Percentiles rank a stretch among this genome's conserved stretches.
phyloP scores from a whole-genome alignment of 2,888 invertebrate species.

The Megalurothrips usitatus region DNA sequence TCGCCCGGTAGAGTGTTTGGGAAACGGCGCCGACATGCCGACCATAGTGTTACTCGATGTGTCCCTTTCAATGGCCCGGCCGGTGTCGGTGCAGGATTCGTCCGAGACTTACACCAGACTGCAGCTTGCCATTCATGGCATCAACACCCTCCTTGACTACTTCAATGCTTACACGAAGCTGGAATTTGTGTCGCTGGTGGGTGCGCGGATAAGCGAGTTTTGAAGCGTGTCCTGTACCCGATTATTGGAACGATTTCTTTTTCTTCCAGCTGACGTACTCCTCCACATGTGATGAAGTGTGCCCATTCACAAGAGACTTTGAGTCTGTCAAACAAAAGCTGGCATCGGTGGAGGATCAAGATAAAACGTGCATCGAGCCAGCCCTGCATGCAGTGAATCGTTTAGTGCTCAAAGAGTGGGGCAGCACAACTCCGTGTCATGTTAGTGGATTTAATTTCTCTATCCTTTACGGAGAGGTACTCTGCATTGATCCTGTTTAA shows the following conservation, averaged over 20 bases:
- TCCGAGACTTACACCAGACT: conserved; percentile 55
- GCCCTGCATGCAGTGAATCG: conserved; percentile 75
- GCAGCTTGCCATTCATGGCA: conserved; percentile 61
- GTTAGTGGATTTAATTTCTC: conserved; percentile 39
- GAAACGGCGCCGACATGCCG: conserved; percentile 54
- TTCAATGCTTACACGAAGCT: conserved; percentile 60
- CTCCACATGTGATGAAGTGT: conserved; percentile 58
- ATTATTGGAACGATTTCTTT: conserved; percentile 20
- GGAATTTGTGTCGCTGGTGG: conserved; percentile 67
- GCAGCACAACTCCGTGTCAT: conserved; percentile 79
- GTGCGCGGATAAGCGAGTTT: neutral
- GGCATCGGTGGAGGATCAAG: conserved; percentile 72
- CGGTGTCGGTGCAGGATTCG: conserved; percentile 51
- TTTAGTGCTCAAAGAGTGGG: conserved; percentile 83
- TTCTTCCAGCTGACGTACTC: conserved; percentile 51
- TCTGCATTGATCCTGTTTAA: conserved; percentile 13
- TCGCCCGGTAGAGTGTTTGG: too few species aligned
- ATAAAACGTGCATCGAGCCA: conserved; percentile 78
- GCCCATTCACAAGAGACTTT: conserved; percentile 85
- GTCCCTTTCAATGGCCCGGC: conserved; percentile 66
- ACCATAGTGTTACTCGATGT: conserved; percentile 67
- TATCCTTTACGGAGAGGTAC: too few species aligned
- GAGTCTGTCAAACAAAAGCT: conserved; percentile 71
- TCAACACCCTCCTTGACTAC: conserved; percentile 62
- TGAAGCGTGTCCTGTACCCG: neutral